These are phyloP conservation scores for Coendou prehensilis DNA, from an alignment of 2,797 vertebrate species.

Conservation along the genomic window DNA sequence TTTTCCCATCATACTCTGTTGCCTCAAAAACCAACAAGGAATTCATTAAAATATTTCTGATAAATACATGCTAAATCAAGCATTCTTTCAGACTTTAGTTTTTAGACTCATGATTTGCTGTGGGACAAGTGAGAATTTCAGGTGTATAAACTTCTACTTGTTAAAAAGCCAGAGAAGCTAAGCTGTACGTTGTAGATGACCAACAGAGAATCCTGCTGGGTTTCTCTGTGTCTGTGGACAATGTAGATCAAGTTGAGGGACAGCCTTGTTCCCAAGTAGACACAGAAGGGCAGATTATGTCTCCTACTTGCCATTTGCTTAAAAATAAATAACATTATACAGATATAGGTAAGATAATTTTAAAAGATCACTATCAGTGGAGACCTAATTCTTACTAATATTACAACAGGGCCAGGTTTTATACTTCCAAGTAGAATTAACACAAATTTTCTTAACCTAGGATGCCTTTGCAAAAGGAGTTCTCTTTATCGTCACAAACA, in stretches of 20 bases:
- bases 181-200: not conserved
- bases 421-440: conserved; percentile 43
- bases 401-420: not conserved
- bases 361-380: conserved; percentile 21
- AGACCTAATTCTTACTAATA: conserved; percentile 40
- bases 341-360: not conserved
- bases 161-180: conserved; percentile 25
- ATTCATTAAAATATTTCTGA: conserved; percentile 47
- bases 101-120: conserved; percentile 9
- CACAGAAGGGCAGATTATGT: not conserved
- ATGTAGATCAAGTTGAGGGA: not conserved
- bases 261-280: not conserved
- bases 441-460: conserved; percentile 16
- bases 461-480: not conserved
- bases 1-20: not conserved
- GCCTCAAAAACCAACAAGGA: conserved; percentile 29
- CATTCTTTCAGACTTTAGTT: conserved; percentile 48
- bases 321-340: conserved; percentile 3
- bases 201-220: not conserved
- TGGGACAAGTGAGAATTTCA: conserved; percentile 2
- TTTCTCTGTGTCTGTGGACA: not conserved
- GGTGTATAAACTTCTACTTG: not conserved
- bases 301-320: not conserved
- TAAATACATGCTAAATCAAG: conserved; percentile 50
- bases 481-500: not conserved